Conservation (phyloP, 2,888 invertebrate species). For the Drosophila prostipennis region DNA sequence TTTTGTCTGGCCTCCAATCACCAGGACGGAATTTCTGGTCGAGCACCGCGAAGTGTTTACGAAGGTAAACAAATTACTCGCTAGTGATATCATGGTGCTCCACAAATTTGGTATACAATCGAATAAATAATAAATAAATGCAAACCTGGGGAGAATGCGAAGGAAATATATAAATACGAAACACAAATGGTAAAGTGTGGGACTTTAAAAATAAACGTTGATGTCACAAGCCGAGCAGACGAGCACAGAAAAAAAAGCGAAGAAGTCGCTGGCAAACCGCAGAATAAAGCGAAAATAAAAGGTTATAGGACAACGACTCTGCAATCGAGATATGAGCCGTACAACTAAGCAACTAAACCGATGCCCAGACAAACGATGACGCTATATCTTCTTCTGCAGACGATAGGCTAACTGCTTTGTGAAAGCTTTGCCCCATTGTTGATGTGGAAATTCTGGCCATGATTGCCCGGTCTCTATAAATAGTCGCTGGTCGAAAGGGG, state of each 20-base stretch:
- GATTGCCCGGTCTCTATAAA: slow-evolving; percentile 48
- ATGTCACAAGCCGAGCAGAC: slow-evolving; percentile 63
- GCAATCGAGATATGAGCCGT: slow-evolving; percentile 34
- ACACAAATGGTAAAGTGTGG: slow-evolving; percentile 41
- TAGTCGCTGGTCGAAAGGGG: slow-evolving; percentile 38
- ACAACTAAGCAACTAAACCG: slow-evolving; percentile 4
- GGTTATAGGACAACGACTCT: slow-evolving; percentile 78
- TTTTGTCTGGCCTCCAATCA: slow-evolving; percentile 8
- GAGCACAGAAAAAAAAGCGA: background rate
- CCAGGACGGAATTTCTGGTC: slow-evolving; percentile 13
- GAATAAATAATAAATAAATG: slow-evolving; percentile 59
- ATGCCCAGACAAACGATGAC: slow-evolving; percentile 41
- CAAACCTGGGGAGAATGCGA: slow-evolving; percentile 56
- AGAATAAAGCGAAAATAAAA: slow-evolving; percentile 50
- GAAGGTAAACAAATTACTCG: slow-evolving; percentile 62
- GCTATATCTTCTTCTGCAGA: slow-evolving; percentile 29
- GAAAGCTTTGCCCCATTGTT: slow-evolving; percentile 44
- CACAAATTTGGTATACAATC: slow-evolving; percentile 55
- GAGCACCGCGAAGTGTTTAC: slow-evolving; percentile 30
- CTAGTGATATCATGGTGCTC: slow-evolving; percentile 69
- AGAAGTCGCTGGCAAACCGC: slow-evolving; percentile 37
- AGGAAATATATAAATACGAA: slow-evolving; percentile 33
- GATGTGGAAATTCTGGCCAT: slow-evolving; percentile 31
- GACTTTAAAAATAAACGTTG: slow-evolving; percentile 76
- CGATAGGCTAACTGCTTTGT: slow-evolving; percentile 40